Conservation (phyloP, 2,113 vertebrate genomes). For the Periophthalmodon schlosseri region DNA sequence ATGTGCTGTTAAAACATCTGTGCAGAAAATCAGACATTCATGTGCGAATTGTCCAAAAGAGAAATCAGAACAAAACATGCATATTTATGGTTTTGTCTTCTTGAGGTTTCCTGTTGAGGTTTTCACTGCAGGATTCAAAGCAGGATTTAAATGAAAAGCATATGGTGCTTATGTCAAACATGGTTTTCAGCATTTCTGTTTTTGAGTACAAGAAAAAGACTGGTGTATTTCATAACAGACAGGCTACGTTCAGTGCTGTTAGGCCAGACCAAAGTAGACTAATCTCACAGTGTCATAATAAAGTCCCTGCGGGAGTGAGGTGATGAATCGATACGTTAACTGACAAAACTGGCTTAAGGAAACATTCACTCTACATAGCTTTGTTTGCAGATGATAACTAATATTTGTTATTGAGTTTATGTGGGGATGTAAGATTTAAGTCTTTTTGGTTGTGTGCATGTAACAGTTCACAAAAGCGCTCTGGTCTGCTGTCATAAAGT, state of each 20-base stretch:
- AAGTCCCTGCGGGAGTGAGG: constrained; percentile 24
- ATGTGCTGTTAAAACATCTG: neutral
- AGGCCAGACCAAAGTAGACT: constrained; percentile 25
- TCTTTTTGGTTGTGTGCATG: neutral
- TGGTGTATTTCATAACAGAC: constrained; percentile 5
- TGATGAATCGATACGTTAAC: constrained; percentile 8
- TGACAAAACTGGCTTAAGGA: constrained; percentile 39
- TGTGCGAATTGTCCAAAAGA: neutral
- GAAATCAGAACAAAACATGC: constrained; percentile 34
- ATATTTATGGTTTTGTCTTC: constrained; percentile 32
- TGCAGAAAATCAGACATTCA: constrained; percentile 1
- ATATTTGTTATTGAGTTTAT: neutral
- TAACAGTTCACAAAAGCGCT: constrained; percentile 35
- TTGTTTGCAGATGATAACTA: neutral
- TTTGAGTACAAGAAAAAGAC: constrained; percentile 14
- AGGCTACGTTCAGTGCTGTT: constrained; percentile 13
- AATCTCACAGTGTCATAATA: constrained; percentile 36
- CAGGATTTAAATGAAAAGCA: constrained; percentile 36
- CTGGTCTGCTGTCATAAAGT: constrained; percentile 45
- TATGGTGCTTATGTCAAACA: constrained; percentile 35
- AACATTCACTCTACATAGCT: constrained; percentile 12
- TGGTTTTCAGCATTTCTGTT: constrained; percentile 20
- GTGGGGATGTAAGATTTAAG: neutral
- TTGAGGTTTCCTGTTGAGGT: constrained; percentile 48
- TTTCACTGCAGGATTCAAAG: constrained; percentile 52